Percentiles rank a stretch among this genome's conserved stretches.
phyloP scores from a whole-genome alignment of 2,888 invertebrate species.

The Noctua pronuba region DNA sequence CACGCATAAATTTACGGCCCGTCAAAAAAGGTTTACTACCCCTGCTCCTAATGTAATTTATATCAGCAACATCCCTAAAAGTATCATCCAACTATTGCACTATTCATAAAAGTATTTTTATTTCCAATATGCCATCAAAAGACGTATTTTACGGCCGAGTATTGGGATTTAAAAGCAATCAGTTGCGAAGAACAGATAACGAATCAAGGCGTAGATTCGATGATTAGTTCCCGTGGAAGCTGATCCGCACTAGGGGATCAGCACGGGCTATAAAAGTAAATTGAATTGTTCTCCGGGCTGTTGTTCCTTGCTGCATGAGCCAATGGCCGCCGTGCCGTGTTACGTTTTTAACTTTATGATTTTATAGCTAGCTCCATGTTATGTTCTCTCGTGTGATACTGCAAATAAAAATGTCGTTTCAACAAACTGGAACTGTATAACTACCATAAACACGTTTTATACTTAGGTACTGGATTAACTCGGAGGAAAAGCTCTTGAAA shows the following conservation, averaged over 20 bases:
- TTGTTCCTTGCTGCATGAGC: constrained; percentile 79
- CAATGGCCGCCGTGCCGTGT: constrained; percentile 75
- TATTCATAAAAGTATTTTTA: constrained; percentile 61
- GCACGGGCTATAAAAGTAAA: constrained; percentile 87
- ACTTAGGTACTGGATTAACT: constrained; percentile 54
- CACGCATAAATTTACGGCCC: constrained; percentile 23
- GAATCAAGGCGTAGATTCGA: constrained; percentile 83
- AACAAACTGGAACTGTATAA: constrained; percentile 51
- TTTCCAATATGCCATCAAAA: constrained; percentile 64
- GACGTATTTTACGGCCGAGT: constrained; percentile 69
- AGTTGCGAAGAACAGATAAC: constrained; percentile 77
- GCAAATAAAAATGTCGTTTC: constrained; percentile 61
- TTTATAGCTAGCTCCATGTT: constrained; percentile 73
- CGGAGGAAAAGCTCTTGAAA: constrained; percentile 44
- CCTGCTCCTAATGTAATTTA: constrained; percentile 20
- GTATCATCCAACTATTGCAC: constrained; percentile 45
- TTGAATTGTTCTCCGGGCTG: constrained; percentile 87
- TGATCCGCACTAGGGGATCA: constrained; percentile 85
- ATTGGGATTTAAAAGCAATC: constrained; percentile 77
- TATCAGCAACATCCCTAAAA: constrained; percentile 37
- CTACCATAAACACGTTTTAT: constrained; percentile 52
- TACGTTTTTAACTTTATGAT: constrained; percentile 80
- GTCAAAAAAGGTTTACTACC: constrained; percentile 38
- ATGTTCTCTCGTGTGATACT: constrained; percentile 67
- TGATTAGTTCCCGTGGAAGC: constrained; percentile 84